Evolutionary conservation across 1,140 invertebrate species (phyloP), one percentile per base, ranked within the genome.

Genomic region (Drosophila eugracilis): DNA sequence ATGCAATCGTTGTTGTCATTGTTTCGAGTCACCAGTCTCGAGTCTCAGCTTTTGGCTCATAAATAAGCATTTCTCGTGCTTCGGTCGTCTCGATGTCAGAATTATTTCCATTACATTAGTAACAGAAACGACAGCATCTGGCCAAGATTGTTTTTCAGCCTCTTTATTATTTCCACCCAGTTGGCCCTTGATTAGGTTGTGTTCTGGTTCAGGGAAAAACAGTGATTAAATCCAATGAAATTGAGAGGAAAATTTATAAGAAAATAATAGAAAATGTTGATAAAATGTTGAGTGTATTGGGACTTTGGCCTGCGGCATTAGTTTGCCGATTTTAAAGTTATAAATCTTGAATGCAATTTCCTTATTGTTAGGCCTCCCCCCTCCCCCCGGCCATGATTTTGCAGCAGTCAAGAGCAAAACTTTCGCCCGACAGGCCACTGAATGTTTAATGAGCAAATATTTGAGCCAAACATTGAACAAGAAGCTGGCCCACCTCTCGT

Each of bases 81-180:
- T 59, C 26, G 21, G 21, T 48, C 49, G 19, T 48, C 75, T 66
- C 57, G 52, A 74, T 78, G 81, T 80, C 77, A 62, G 73, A 85
- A 86, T 81, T 81, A 85, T 85, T 85, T 85, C 83, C 78, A 86
- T 86, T 86, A 78, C 81, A 85, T 85, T 77, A 81, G 81, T 67
- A 81, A 78, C 66, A 39, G 77, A 63, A 65, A 32, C 55, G 47
- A 53, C 63, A 81, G 7, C 63, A 67, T 48, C 63, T 67, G 63
- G 12, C n/a, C 39, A 24, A 6, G 36, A 63, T 24, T 6, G 6
- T 15, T 14, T 10, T 10, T 21, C 15, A 1, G 3, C 4, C 15
- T 52, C 12, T 28, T 19, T n/a, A 10, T 12, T 4, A 1, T 19
- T 10, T 36, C 12, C 32, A 0, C 5, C 28, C 28, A 0, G 6